A percentile compares a stretch with the other conserved stretches of the same genome.
These are phyloP conservation scores for Yponomeuta malinellus DNA, from an alignment of 2,888 invertebrate species.

Conservation along the genomic window DNA sequence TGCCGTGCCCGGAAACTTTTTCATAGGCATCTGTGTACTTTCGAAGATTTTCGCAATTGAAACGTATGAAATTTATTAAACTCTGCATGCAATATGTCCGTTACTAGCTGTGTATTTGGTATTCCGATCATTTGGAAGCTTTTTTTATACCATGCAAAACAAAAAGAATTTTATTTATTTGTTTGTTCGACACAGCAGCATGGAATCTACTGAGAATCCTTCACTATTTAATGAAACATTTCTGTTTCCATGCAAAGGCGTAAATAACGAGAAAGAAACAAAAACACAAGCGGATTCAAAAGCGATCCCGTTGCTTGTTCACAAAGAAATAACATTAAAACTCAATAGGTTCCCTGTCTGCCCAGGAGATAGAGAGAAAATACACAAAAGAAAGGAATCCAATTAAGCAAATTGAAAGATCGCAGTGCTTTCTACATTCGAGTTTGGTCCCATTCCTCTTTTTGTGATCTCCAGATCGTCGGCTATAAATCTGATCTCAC, in stretches of 20 bases:
- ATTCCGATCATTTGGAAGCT: not conserved
- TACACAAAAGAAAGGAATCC: conserved; percentile 61
- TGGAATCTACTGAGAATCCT: not conserved
- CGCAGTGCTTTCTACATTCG: conserved; percentile 36
- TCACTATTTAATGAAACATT: conserved; percentile 12
- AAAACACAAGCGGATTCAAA: conserved; percentile 26
- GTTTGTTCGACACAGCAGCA: not conserved
- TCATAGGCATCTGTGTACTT: conserved; percentile 2
- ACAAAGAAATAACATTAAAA: conserved; percentile 51
- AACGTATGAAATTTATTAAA: not conserved
- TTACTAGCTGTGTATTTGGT: not conserved
- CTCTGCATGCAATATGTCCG: not conserved
- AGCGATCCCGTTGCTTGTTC: conserved; percentile 23
- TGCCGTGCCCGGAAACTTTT: not conserved
- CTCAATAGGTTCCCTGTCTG: conserved; percentile 50
- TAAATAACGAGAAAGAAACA: conserved; percentile 10
- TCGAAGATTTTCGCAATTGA: not conserved
- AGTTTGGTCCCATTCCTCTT: conserved; percentile 41
- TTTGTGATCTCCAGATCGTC: conserved; percentile 62
- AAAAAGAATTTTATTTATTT: not conserved
- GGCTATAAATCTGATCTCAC: conserved; percentile 38
- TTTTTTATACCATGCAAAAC: not conserved
- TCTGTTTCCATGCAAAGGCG: conserved; percentile 6
- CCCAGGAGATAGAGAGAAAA: conserved; percentile 35
- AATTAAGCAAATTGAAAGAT: conserved; percentile 71